These are phyloP conservation scores for Butorides virescens DNA, from an alignment of 2,113 vertebrate species.

Conservation along the genomic window DNA sequence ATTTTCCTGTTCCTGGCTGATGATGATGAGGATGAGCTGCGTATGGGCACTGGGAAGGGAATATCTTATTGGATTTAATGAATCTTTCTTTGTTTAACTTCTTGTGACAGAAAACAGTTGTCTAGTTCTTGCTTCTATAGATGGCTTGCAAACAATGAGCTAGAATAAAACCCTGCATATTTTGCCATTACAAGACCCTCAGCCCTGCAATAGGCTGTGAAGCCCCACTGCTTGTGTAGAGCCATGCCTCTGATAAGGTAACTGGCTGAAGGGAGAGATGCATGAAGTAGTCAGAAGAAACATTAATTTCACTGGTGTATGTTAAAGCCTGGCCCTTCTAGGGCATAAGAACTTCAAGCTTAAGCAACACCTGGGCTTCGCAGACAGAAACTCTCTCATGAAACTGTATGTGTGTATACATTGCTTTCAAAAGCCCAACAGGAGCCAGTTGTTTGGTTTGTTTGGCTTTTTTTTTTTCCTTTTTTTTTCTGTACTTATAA, in stretches of 20 bases:
- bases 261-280: background rate
- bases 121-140: background rate
- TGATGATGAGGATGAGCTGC: background rate
- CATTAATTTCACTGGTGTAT: background rate
- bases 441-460: background rate
- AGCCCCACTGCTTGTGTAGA: background rate
- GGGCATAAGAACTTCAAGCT: background rate
- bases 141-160: background rate
- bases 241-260: background rate
- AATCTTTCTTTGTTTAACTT: background rate
- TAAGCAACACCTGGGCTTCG: background rate
- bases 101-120: background rate
- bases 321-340: background rate
- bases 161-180: background rate
- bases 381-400: background rate
- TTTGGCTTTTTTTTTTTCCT: rapidly evolving
- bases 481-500: rapidly evolving
- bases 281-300: background rate
- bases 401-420: background rate
- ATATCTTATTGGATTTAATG: background rate
- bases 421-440: background rate
- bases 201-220: background rate
- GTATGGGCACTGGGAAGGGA: background rate
- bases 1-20: background rate
- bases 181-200: background rate